Conservation (phyloP, 2,113 vertebrate genomes). For the Azemiops feae region DNA sequence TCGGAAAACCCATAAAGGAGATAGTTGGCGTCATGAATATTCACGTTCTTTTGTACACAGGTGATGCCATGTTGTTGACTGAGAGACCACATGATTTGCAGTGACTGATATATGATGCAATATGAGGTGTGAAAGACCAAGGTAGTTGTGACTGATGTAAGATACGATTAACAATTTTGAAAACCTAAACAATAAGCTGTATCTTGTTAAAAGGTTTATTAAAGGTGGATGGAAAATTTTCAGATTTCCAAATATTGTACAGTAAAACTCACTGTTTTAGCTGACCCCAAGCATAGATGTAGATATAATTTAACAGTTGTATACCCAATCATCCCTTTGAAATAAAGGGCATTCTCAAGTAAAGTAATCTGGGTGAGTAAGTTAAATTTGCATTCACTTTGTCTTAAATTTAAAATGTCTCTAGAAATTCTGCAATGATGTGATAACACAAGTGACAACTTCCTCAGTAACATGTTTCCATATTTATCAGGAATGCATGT, state of each 20-base stretch:
- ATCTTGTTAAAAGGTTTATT: neutral
- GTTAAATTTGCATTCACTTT: neutral
- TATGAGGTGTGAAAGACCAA: neutral
- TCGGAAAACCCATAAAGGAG: neutral
- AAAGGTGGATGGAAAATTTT: neutral
- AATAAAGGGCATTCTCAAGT: neutral
- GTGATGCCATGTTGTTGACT: neutral
- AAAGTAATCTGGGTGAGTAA: neutral
- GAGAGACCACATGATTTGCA: neutral
- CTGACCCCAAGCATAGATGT: neutral
- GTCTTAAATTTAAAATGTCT: neutral
- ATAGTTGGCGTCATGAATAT: neutral
- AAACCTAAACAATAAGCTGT: neutral
- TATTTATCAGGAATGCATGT: neutral
- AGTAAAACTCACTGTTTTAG: neutral
- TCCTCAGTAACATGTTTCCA: neutral
- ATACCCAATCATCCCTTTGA: neutral
- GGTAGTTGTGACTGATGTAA: neutral
- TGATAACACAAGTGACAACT: neutral
- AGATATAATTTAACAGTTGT: neutral
- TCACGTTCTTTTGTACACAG: neutral
- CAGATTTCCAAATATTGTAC: neutral
- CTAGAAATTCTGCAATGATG: neutral
- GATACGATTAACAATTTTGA: neutral
- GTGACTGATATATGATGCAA: neutral